Base-by-base conservation (phyloP, 2,797 vertebrate species). In the Heliangelus exortis region DNA sequence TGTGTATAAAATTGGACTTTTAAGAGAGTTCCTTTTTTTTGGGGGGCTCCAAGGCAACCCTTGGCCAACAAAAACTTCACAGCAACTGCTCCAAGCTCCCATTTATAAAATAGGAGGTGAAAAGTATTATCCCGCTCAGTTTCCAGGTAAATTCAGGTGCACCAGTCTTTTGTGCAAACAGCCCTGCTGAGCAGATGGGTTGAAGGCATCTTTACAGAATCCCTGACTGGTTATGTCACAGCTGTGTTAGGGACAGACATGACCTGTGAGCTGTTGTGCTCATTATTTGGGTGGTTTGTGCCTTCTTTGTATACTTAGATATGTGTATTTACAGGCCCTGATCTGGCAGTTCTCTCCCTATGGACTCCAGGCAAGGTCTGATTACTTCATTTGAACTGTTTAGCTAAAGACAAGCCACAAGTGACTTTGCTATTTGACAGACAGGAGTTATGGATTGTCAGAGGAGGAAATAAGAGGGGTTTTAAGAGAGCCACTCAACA, bases 231-330 rank as follows among this genome's bases (percentile, higher is more conserved):
- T 18, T 54, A 19, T 0, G 0, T 6, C 2, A 1, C 69, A 50
- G 51, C 51, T 54, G 43, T 14, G 29, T 17, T 12, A 47, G 43
- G 21, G n/a, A 15, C 1, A 1, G 21, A 22, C 10, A 12, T 65
- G 53, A 29, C 53, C 81, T 2, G 0, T 48, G 47, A n/a, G 26
- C 1, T 50, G 43, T 61, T 34, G 29, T 7, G 28, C 75, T 86
- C 50, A 25, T 48, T 11, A 89, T 93, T 84, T 89, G 98, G 98
- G 94, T 98, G 68, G 96, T 97, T 65, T 98, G 98, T 69, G 98
- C 98, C 58, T 95, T 98, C 90, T 99, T 99, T 92, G 98, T 98
- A 34, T 98, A 98, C 88, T 98, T 98, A 90, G 98, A 98, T 89
- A 97, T 96, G 3, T 97, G 98, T 34, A 28, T 0, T 26, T 19